These are phyloP conservation scores for Pelecanus crispus DNA, from an alignment of 2,113 vertebrate genomes.

Conservation along the genomic window DNA sequence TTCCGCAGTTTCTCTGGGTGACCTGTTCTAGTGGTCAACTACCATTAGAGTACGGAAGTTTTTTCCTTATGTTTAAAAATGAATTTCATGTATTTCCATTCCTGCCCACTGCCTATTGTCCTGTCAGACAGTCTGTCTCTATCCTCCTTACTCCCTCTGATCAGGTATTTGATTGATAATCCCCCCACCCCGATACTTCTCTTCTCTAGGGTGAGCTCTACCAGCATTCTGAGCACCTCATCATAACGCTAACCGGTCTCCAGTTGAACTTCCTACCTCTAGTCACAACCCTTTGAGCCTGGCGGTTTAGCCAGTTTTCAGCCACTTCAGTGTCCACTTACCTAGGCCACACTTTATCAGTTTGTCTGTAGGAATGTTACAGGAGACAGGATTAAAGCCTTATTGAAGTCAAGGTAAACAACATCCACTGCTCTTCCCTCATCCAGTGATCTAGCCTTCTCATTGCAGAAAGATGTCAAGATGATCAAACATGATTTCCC, in stretches of 20 bases:
- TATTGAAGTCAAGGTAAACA: background rate
- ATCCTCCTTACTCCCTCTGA: background rate
- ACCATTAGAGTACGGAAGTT: rapidly evolving
- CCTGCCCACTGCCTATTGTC: background rate
- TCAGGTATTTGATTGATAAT: background rate
- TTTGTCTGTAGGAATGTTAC: background rate
- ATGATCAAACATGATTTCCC: too few relatives aligned
- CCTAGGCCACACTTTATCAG: background rate
- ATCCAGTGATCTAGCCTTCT: too few relatives aligned
- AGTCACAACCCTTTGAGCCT: background rate
- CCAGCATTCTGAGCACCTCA: background rate
- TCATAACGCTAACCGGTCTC: background rate
- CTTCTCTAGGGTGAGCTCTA: background rate
- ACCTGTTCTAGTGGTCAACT: background rate
- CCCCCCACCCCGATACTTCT: rapidly evolving
- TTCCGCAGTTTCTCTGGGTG: rapidly evolving
- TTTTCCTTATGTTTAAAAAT: background rate
- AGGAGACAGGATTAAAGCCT: background rate
- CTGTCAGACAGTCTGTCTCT: background rate
- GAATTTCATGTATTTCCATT: background rate
- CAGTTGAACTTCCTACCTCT: background rate
- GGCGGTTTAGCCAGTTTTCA: background rate
- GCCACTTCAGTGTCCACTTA: background rate
- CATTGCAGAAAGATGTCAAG: too few relatives aligned
- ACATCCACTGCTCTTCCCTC: too few relatives aligned